Evolutionary conservation across 30 jellyfish, hydroid and myxozoan genomes (phyloP).

Genomic region (Catostylus mosaicus): DNA sequence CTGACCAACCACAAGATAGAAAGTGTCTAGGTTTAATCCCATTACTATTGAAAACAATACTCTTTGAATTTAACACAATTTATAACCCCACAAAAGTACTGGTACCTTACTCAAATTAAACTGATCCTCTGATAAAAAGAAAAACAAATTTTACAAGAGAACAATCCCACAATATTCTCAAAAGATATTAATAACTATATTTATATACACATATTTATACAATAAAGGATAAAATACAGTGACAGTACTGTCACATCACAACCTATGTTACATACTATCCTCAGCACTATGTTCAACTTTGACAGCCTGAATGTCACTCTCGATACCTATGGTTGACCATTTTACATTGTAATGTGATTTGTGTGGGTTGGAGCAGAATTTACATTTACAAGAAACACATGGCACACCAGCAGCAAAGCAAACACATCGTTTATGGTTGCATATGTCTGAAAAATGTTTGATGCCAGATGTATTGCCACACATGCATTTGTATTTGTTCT

Average conservation of each 20-base stretch:
- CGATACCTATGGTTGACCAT: constrained; percentile 44
- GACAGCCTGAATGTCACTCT: constrained; percentile 1
- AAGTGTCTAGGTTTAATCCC: no score
- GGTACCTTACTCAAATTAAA: no score
- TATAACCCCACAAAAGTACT: no score
- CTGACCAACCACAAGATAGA: no score
- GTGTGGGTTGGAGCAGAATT: constrained; percentile 82
- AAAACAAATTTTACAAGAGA: no score
- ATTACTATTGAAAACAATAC: no score
- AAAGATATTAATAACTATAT: not conserved
- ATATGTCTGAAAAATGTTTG: constrained; percentile 69
- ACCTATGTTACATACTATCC: not conserved
- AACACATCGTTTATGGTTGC: constrained; percentile 81
- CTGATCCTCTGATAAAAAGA: no score
- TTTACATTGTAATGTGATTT: constrained; percentile 16
- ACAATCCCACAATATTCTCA: no score
- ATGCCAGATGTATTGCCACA: constrained; percentile 73
- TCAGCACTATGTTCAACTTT: constrained; percentile 9
- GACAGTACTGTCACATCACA: not conserved
- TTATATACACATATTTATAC: not conserved
- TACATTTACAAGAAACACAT: constrained; percentile 81
- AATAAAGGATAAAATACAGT: not conserved
- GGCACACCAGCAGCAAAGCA: constrained; percentile 88
- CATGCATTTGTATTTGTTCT: constrained; percentile 65
- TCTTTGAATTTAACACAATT: no score